These are phyloP conservation scores for Sminthurides bifidus DNA, from an alignment of 1,140 invertebrate genomes.

Conservation along the genomic window DNA sequence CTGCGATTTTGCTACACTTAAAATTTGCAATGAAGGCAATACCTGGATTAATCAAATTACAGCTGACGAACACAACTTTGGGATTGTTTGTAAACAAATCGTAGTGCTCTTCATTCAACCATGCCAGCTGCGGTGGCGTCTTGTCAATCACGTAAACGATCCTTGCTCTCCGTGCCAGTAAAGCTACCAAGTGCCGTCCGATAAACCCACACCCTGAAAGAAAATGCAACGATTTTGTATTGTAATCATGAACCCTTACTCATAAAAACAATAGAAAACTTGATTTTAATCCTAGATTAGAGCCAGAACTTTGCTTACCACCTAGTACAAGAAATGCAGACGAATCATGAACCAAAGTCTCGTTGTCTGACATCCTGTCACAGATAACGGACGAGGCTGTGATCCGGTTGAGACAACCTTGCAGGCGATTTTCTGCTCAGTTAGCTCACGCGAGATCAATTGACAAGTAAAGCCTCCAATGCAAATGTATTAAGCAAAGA, in stretches of 20 bases:
- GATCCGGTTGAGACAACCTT: too few species aligned
- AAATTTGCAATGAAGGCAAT: slow-evolving; percentile 35
- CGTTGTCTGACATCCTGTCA: too few species aligned
- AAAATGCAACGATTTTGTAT: slow-evolving; percentile 1
- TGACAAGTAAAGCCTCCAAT: too few species aligned
- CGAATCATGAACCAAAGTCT: too few species aligned
- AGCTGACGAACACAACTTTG: slow-evolving; percentile 75
- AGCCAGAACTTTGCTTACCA: slow-evolving; percentile 5
- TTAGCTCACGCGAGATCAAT: too few species aligned
- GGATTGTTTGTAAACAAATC: slow-evolving; percentile 53
- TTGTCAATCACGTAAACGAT: slow-evolving; percentile 75
- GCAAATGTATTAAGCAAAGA: too few species aligned
- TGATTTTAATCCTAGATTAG: neutral
- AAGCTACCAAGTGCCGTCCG: slow-evolving; percentile 71
- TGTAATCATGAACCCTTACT: too few species aligned
- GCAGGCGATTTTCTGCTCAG: too few species aligned
- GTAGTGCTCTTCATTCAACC: slow-evolving; percentile 63
- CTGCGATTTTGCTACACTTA: too few species aligned
- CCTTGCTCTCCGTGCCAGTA: slow-evolving; percentile 64
- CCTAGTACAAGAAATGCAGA: slow-evolving; percentile 19
- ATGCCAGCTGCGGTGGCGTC: slow-evolving; percentile 80
- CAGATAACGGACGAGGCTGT: too few species aligned
- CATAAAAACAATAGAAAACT: too few species aligned
- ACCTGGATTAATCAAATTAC: slow-evolving; percentile 80
- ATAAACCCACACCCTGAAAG: slow-evolving; percentile 77